Evolutionary conservation across 2,113 vertebrate species (phyloP).

Genomic region (Propithecus coquereli): DNA sequence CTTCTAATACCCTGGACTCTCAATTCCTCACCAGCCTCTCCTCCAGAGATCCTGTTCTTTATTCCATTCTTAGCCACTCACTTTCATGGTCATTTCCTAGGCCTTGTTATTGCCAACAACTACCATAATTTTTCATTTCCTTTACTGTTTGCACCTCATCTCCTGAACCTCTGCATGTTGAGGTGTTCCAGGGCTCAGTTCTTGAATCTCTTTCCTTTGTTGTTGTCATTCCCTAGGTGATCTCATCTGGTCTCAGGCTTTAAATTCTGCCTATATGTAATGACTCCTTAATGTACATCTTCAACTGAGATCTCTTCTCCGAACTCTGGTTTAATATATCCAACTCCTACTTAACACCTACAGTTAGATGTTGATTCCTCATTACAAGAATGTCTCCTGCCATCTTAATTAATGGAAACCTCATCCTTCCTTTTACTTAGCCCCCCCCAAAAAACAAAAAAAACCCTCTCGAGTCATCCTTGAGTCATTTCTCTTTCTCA

Average conservation of each 20-base stretch:
- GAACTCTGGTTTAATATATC: neutral
- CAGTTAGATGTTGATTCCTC: neutral
- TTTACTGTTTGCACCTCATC: neutral
- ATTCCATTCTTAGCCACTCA: neutral
- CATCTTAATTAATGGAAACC: neutral
- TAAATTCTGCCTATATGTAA: neutral
- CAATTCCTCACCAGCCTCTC: neutral
- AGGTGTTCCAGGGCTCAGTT: neutral
- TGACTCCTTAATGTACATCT: neutral
- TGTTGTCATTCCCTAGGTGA: neutral
- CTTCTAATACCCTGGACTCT: neutral
- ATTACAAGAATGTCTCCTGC: neutral
- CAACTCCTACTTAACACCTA: neutral
- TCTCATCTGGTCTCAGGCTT: neutral
- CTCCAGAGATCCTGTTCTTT: neutral
- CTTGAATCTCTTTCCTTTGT: neutral
- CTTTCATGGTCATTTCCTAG: neutral
- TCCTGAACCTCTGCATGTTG: neutral
- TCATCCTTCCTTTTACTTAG: neutral
- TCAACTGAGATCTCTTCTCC: neutral
- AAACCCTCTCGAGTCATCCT: neutral
- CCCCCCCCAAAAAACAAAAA: neutral
- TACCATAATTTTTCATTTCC: neutral
- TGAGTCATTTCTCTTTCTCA: neutral
- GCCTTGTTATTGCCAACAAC: neutral